These are phyloP conservation scores for Pristis pectinata DNA, from an alignment of 2,797 vertebrate species.

Conservation along the genomic window DNA sequence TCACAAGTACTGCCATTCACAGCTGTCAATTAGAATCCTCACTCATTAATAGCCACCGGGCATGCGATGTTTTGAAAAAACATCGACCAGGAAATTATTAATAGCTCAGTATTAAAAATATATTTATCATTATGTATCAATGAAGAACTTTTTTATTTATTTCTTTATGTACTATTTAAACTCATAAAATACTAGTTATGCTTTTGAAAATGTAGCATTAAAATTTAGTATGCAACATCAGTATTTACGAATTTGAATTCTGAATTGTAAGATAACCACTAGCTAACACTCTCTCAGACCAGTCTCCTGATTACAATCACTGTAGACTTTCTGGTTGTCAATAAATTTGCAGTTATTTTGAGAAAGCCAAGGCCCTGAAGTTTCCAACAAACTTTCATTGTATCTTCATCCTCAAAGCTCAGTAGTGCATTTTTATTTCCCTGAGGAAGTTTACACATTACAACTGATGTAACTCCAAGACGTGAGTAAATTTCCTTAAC, in stretches of 20 bases:
- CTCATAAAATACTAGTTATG: neutral
- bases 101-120: neutral
- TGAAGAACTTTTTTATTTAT: neutral
- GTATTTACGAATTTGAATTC: neutral
- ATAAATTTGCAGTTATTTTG: neutral
- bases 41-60: slow-evolving; percentile 68
- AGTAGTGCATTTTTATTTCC: neutral
- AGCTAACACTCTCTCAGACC: neutral
- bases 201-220: neutral
- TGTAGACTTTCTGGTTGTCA: neutral
- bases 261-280: neutral
- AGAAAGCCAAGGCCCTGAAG: neutral
- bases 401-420: no score
- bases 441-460: neutral
- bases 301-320: neutral
- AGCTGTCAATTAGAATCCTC: slow-evolving; percentile 72
- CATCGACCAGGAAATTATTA: neutral
- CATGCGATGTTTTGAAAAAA: slow-evolving; percentile 52
- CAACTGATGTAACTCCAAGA: neutral
- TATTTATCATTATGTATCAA: neutral
- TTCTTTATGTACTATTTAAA: neutral
- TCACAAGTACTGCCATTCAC: slow-evolving; percentile 74
- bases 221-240: neutral
- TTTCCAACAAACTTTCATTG: neutral
- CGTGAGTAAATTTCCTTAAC: neutral